Conservation (phyloP, 2,113 vertebrate genomes). For the Rhinoptilus africanus region DNA sequence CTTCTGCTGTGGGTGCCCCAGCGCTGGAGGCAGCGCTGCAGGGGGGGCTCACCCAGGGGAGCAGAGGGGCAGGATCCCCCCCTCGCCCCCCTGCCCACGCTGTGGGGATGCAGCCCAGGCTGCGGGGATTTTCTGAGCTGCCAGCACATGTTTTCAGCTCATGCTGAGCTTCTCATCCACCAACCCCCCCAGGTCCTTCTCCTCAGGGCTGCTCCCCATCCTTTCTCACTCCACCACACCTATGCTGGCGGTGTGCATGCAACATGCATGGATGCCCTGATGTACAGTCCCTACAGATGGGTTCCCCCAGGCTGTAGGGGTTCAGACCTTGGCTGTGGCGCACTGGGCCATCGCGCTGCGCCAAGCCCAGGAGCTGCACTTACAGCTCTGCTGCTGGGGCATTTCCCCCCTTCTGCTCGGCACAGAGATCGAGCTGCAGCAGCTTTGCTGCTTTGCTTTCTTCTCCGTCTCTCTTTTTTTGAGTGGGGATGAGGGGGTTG, state of each 20-base stretch:
- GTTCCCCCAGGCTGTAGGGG: accelerated
- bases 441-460: neutral
- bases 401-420: neutral
- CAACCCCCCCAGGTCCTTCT: neutral
- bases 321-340: accelerated
- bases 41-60: no score
- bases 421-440: neutral
- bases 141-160: no score
- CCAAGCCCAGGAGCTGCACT: accelerated
- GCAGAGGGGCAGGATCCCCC: no score
- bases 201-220: neutral
- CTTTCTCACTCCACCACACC: neutral
- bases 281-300: accelerated
- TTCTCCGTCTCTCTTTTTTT: neutral
- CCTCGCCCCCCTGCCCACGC: neutral
- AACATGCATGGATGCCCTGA: accelerated
- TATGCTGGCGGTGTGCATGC: accelerated
- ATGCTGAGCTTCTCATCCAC: neutral
- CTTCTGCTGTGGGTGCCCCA: no score
- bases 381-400: neutral
- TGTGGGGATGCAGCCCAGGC: neutral
- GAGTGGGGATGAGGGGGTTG: neutral
- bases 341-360: accelerated
- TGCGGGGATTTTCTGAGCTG: no score
- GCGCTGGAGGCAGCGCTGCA: no score